Percentiles rank a stretch among this genome's conserved stretches.
These are phyloP conservation scores for Eulemur mongoz DNA, from an alignment of 2,797 vertebrate species.

Conservation along the genomic window DNA sequence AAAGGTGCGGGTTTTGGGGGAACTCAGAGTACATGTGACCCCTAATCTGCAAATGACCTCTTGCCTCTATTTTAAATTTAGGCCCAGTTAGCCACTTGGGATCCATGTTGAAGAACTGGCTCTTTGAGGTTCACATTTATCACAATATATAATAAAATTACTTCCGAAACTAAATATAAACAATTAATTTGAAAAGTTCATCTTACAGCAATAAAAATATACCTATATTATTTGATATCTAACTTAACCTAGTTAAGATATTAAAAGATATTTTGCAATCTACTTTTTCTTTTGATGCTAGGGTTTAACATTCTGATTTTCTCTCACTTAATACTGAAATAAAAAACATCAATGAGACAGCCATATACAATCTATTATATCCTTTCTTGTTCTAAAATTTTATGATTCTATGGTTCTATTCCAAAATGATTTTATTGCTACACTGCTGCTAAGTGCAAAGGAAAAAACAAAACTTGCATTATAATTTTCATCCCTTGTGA, in stretches of 20 bases:
- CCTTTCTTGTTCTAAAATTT: background rate
- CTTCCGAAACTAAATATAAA: constrained; percentile 8
- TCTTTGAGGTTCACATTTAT: no score
- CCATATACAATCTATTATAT: background rate
- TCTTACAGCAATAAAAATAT: background rate
- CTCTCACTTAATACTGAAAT: constrained; percentile 13
- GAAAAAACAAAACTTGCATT: background rate
- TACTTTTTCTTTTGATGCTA: background rate
- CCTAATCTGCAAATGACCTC: no score
- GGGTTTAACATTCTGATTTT: background rate
- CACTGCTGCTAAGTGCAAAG: background rate
- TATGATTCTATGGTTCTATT: background rate
- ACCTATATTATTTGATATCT: background rate
- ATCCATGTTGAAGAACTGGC: no score
- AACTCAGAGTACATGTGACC: no score
- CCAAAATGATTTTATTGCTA: background rate
- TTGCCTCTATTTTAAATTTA: no score
- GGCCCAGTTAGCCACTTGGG: no score
- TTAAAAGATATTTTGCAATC: background rate
- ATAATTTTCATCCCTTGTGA: background rate
- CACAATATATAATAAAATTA: background rate
- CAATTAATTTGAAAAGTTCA: background rate
- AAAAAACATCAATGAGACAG: background rate
- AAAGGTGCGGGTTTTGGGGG: background rate
- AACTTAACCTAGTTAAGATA: background rate